Evolutionary conservation across 64 coral and sea anemone species (phyloP).

Genomic region (Stylophora pistillata): DNA sequence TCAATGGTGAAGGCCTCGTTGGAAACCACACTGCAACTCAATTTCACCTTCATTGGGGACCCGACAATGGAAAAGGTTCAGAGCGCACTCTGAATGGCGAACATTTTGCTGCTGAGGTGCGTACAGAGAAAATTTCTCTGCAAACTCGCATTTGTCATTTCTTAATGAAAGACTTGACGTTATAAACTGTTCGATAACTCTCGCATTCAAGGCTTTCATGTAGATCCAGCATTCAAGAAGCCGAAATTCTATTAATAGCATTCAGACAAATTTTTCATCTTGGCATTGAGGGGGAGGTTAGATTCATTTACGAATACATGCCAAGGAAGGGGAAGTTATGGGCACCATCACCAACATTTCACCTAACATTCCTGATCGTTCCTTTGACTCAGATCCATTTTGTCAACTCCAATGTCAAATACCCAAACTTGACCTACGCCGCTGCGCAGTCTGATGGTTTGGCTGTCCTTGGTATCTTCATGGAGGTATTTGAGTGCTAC

Average conservation of each 20-base stretch:
- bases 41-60: conserved; percentile 67
- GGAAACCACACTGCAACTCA: background rate
- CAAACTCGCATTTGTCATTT: background rate
- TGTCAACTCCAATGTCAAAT: conserved; percentile 65
- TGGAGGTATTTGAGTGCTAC: conserved; percentile 34
- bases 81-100: conserved; percentile 23
- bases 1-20: conserved; percentile 1
- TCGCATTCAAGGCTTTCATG: too few species aligned
- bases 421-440: background rate
- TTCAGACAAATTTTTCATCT: too few species aligned
- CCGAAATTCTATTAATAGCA: too few species aligned
- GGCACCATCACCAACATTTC: too few species aligned
- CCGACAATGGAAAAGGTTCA: background rate
- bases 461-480: conserved; percentile 69
- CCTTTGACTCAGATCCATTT: conserved; percentile 51
- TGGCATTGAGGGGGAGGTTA: too few species aligned
- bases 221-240: too few species aligned
- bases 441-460: background rate
- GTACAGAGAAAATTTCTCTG: background rate
- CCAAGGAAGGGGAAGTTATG: too few species aligned
- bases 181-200: too few species aligned
- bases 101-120: conserved; percentile 47
- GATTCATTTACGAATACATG: too few species aligned
- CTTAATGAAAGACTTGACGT: background rate
- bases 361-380: too few species aligned